Base-by-base conservation (phyloP, 2,888 invertebrate species). In the Odontothrips loti region DNA sequence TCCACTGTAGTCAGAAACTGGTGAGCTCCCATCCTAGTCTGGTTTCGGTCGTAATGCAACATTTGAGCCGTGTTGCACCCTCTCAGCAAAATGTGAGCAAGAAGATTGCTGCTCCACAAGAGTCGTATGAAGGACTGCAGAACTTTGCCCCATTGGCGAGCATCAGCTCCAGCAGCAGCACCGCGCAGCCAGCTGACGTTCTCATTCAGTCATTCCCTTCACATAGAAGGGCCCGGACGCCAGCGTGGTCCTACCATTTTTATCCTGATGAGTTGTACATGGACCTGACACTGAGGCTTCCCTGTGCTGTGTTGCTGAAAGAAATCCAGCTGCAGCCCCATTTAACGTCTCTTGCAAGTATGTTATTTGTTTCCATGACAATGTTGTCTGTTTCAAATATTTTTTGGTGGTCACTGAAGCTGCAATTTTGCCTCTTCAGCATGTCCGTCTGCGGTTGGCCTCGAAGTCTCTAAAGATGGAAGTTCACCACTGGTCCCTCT, bases 231-330 rank as follows among this genome's bases (percentile, higher is more conserved):
- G 95, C 96, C 34, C 91, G 97, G 82, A 94, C 95, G 1, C 95
- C 97, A 8, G 94, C 96, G n/a, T 98, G 97, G 97, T 94, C 95
- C 48, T 97, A 97, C 88, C 96, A 97, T 89, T 98, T 96, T 89
- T 96, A 96, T 89, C 95, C 95, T 48, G 92, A 93, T 84, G 96
- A 97, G 88, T 93, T 94, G 68, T 95, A 95, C 89, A 93, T 97
- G 0, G 96, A 97, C 87, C 90, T 98, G 79, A 94, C 94, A 9
- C 90, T 98, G 80, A 92, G 93, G 34, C 89, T 98, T 85, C 97
- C 97, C 0, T 96, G 96, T 86, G 96, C 97, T 23, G 92, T 96
- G 85, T 89, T 96, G 84, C 89, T 98, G 81, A 93, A 94, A 85
- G 96, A 97, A 88, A 93, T 97, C 79, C 96, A 95, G 85, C 88